Conservation (phyloP, 53 echinoderm and acorn worm genomes). For the Antedon mediterranea region DNA sequence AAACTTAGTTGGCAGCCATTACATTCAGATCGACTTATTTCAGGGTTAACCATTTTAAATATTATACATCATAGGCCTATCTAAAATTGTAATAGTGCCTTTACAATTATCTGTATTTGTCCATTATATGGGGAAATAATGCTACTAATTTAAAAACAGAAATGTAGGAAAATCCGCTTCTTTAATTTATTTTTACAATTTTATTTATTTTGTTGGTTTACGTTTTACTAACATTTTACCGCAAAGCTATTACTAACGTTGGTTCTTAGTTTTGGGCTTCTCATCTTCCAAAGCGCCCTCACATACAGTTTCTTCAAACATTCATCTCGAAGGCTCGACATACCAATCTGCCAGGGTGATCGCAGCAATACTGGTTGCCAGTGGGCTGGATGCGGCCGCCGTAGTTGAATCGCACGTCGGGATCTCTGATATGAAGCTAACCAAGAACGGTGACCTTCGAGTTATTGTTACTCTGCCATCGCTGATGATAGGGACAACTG, state of each 20-base stretch:
- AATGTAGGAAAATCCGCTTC: too few species aligned
- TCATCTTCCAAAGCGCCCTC: background rate
- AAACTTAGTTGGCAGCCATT: too few species aligned
- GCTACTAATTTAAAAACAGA: too few species aligned
- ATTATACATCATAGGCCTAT: too few species aligned
- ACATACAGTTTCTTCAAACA: background rate
- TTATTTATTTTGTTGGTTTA: background rate
- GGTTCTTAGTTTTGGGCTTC: background rate
- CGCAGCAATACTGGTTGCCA: background rate
- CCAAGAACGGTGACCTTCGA: background rate
- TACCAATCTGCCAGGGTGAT: background rate
- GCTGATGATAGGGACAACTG: background rate
- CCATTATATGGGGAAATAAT: too few species aligned
- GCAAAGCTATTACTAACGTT: background rate
- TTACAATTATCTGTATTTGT: too few species aligned
- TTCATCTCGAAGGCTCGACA: background rate
- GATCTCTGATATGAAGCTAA: background rate
- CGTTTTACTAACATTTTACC: background rate
- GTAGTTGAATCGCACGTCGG: background rate
- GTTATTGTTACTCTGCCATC: background rate
- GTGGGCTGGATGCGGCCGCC: background rate
- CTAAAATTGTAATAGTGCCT: too few species aligned
- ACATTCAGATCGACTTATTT: too few species aligned
- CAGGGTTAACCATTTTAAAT: too few species aligned
- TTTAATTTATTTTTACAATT: background rate